phyloP scores from a whole-genome alignment of 2,797 vertebrate genomes.

The Pelodytes ibericus region DNA sequence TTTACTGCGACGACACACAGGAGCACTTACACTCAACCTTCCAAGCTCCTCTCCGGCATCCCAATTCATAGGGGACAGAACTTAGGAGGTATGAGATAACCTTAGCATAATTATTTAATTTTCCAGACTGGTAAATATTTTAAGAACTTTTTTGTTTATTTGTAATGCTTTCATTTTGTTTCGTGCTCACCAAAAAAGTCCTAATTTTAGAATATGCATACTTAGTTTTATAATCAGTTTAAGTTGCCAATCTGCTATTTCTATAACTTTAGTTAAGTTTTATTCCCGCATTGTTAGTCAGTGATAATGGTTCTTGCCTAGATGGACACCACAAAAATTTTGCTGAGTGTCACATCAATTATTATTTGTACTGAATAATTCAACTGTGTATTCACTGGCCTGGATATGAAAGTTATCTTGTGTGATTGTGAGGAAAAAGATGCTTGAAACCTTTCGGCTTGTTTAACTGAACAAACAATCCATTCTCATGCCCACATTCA shows the following conservation, averaged over 20 bases:
- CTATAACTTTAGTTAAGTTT: conserved; percentile 1
- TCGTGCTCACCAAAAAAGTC: conserved; percentile 5
- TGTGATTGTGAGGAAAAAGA: not conserved
- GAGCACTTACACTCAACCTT: too few relatives aligned
- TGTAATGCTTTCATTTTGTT: conserved; percentile 9
- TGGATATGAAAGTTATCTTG: conserved; percentile 16
- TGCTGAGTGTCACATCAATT: conserved; percentile 26
- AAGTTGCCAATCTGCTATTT: conserved; percentile 9
- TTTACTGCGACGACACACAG: too few relatives aligned
- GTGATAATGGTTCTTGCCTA: conserved; percentile 26
- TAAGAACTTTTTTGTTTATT: conserved; percentile 5
- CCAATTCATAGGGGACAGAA: too few relatives aligned
- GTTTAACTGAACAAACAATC: conserved; percentile 11
- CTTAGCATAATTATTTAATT: too few relatives aligned
- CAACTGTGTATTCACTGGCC: conserved; percentile 1
- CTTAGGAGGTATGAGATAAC: too few relatives aligned
- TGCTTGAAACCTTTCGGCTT: conserved; percentile 10
- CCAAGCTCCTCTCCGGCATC: too few relatives aligned
- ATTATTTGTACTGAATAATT: conserved; percentile 28
- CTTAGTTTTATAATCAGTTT: conserved; percentile 37
- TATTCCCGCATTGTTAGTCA: conserved; percentile 18
- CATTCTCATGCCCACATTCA: not conserved
- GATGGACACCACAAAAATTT: conserved; percentile 14
- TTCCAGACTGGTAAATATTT: not conserved
- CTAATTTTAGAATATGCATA: conserved; percentile 8